phyloP scores from a whole-genome alignment of 2,888 invertebrate species.

The Gasteruption jaculator region DNA sequence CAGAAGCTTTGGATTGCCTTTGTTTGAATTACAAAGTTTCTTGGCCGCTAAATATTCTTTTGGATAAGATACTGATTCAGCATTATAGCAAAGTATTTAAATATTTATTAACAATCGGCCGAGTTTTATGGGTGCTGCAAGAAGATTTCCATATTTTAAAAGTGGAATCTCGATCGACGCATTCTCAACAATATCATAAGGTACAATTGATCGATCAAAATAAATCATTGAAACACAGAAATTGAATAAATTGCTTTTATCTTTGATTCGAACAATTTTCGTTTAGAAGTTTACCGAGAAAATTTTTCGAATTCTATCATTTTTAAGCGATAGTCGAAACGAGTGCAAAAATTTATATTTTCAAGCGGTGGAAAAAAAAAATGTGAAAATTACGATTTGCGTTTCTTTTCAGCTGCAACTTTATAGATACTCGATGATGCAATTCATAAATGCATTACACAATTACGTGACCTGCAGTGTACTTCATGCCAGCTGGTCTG shows the following conservation, averaged over 20 bases:
- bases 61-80: slow-evolving; percentile 66
- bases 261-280: too few species aligned
- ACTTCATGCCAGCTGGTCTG: slow-evolving; percentile 69
- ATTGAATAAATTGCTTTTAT: neutral
- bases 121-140: slow-evolving; percentile 73
- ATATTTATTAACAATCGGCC: slow-evolving; percentile 69
- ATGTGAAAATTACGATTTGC: slow-evolving; percentile 9
- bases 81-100: slow-evolving; percentile 74
- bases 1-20: slow-evolving; percentile 65
- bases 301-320: too few species aligned
- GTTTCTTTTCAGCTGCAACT: slow-evolving; percentile 55
- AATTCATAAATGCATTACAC: slow-evolving; percentile 70
- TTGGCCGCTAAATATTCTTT: slow-evolving; percentile 76
- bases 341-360: too few species aligned
- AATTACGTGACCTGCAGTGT: slow-evolving; percentile 76
- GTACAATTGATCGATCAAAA: slow-evolving; percentile 21
- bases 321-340: too few species aligned
- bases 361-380: neutral
- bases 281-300: too few species aligned
- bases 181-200: slow-evolving; percentile 62
- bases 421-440: slow-evolving; percentile 71
- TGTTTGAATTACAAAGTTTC: slow-evolving; percentile 66
- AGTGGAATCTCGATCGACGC: slow-evolving; percentile 55
- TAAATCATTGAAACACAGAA: neutral
- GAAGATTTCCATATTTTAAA: slow-evolving; percentile 68